Conservation (phyloP, 2,797 vertebrate species). For the Sardinella longiceps region DNA sequence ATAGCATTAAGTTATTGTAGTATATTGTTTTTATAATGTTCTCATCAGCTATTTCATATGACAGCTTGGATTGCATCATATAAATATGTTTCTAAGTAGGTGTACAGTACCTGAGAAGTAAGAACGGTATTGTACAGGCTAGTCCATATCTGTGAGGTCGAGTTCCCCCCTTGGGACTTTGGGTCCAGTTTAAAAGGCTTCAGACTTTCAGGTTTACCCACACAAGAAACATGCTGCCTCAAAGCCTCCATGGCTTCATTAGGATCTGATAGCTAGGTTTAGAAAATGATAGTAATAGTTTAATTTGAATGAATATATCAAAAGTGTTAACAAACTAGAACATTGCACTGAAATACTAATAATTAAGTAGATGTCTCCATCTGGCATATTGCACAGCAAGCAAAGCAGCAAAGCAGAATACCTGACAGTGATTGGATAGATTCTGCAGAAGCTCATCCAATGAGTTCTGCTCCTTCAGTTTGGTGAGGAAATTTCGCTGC, state of each 20-base stretch:
- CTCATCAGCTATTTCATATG: not conserved
- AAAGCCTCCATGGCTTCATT: constrained; percentile 65
- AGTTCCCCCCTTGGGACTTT: constrained; percentile 10
- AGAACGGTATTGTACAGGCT: constrained; percentile 62
- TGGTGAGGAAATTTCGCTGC: constrained; percentile 75
- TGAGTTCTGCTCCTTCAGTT: constrained; percentile 69
- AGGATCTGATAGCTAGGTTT: constrained; percentile 65
- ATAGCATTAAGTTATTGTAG: too few relatives aligned
- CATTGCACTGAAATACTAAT: not conserved
- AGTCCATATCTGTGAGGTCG: constrained; percentile 63
- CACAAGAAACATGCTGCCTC: constrained; percentile 56
- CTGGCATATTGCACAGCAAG: not conserved
- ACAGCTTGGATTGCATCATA: not conserved
- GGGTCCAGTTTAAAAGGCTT: constrained; percentile 42
- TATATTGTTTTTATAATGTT: not conserved
- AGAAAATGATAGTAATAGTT: too few relatives aligned
- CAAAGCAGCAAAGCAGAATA: not conserved
- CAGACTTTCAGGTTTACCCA: constrained; percentile 29
- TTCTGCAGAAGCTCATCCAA: constrained; percentile 70
- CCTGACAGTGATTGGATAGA: constrained; percentile 60
- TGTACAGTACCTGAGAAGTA: constrained; percentile 70
- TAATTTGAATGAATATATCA: not conserved
- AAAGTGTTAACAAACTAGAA: not conserved
- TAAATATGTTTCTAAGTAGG: not conserved
- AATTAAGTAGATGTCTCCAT: not conserved